phyloP scores from a whole-genome alignment of 2,888 invertebrate species.

The Polydrusus tereticollis region DNA sequence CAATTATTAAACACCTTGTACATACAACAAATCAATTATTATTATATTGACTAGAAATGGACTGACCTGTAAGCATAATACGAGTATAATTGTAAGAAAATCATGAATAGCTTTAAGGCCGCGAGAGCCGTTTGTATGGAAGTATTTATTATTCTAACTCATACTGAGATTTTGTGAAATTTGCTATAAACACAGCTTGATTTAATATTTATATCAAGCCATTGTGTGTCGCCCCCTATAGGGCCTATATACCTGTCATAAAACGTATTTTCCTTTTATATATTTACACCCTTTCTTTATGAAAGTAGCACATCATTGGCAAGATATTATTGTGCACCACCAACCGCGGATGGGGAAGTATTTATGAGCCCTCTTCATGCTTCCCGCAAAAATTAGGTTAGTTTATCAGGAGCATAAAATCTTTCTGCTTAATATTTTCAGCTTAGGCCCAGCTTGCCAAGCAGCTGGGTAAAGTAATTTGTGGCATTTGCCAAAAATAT shows the following conservation, averaged over 20 bases:
- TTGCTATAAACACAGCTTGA: slow-evolving; percentile 57
- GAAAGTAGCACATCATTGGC: slow-evolving; percentile 28
- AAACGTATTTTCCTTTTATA: slow-evolving; percentile 39
- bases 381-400: slow-evolving; percentile 8
- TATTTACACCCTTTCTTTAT: slow-evolving; percentile 41
- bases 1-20: no score
- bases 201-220: slow-evolving; percentile 51
- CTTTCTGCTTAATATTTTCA: background rate
- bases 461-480: no score
- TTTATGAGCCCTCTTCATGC: background rate
- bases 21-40: no score
- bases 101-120: slow-evolving; percentile 18
- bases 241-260: slow-evolving; percentile 39
- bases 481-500: no score
- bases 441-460: background rate
- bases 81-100: slow-evolving; percentile 9
- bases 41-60: no score
- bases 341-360: slow-evolving; percentile 1
- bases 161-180: slow-evolving; percentile 54
- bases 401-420: background rate
- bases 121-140: slow-evolving; percentile 31
- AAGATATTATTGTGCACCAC: slow-evolving; percentile 29
- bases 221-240: slow-evolving; percentile 42
- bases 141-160: slow-evolving; percentile 45
- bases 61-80: background rate